Percentiles rank a stretch among this genome's conserved stretches.
Evolutionary conservation across 2,888 invertebrate species (phyloP).

Genomic region (Pollenia labialis): DNA sequence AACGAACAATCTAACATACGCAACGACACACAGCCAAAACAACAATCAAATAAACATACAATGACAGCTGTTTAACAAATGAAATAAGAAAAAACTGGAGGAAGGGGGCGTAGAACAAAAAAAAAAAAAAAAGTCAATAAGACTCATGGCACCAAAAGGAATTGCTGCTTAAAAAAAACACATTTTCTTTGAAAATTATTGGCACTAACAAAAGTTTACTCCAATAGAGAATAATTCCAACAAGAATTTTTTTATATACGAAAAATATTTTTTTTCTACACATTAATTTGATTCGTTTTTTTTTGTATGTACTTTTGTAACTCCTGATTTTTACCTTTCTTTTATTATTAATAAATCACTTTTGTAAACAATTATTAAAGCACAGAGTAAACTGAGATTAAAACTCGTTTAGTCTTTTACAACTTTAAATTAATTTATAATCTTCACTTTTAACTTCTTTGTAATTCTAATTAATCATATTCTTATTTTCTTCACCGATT

Average conservation of each 20-base stretch:
- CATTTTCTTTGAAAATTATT: not conserved
- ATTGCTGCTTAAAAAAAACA: not conserved
- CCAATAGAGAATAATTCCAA: slow-evolving; percentile 10
- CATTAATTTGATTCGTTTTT: not conserved
- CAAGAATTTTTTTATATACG: not conserved
- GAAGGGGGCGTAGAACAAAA: slow-evolving; percentile 24
- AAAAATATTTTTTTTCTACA: slow-evolving; percentile 18
- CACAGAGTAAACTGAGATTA: not conserved
- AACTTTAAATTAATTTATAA: slow-evolving; percentile 16
- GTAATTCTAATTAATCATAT: slow-evolving; percentile 63
- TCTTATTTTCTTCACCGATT: slow-evolving; percentile 51
- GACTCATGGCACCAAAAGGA: slow-evolving; percentile 49
- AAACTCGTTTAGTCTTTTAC: not conserved
- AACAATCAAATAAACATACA: slow-evolving; percentile 67
- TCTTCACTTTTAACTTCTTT: slow-evolving; percentile 40
- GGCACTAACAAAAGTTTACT: not conserved
- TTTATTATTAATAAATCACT: not conserved
- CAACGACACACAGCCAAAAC: slow-evolving; percentile 17
- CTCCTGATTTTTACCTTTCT: slow-evolving; percentile 25
- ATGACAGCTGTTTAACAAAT: slow-evolving; percentile 67
- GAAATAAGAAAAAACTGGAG: not conserved
- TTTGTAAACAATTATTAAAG: not conserved
- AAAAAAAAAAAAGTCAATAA: slow-evolving; percentile 55
- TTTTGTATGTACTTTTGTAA: not conserved
- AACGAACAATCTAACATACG: not conserved